Percentiles rank a stretch among this genome's conserved stretches.
Conservation (phyloP, 92 coral and sea anemone species). For the Palythoa grandiflora region DNA sequence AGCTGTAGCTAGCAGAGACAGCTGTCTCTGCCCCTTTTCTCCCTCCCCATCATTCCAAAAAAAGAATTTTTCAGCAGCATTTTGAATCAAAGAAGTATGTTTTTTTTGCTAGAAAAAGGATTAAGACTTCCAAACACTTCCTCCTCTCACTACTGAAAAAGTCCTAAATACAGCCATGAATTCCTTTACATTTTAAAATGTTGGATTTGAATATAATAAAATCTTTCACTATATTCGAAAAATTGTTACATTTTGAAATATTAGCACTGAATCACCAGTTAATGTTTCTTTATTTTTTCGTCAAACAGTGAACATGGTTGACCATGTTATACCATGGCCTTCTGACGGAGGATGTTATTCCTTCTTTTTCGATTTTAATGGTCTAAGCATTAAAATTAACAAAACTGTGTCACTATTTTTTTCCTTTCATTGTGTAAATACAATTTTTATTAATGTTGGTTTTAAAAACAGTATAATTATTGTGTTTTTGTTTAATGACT, state of each 20-base stretch:
- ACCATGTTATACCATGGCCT: constrained; percentile 15
- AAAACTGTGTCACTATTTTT: constrained; percentile 12
- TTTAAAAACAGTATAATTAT: constrained; percentile 10
- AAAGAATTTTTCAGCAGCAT: constrained; percentile 13
- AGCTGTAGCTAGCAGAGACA: constrained; percentile 16
- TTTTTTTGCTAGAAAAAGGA: constrained; percentile 12
- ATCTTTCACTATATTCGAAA: constrained; percentile 12
- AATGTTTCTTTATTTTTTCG: constrained; percentile 11
- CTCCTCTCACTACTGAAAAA: constrained; percentile 14
- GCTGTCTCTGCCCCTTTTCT: constrained; percentile 17
- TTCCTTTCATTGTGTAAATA: constrained; percentile 12
- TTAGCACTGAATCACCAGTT: constrained; percentile 14
- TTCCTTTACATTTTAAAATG: constrained; percentile 11
- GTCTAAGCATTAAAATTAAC: constrained; percentile 12
- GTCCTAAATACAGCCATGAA: constrained; percentile 14
- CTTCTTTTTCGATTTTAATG: constrained; percentile 12
- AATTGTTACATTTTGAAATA: constrained; percentile 11
- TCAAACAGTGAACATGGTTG: constrained; percentile 14
- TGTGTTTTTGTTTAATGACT: constrained; percentile 12
- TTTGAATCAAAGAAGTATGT: constrained; percentile 12
- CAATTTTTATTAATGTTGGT: constrained; percentile 11
- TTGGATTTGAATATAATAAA: constrained; percentile 11
- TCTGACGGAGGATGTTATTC: constrained; percentile 15
- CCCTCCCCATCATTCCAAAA: constrained; percentile 16
- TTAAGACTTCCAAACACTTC: constrained; percentile 14